These are phyloP conservation scores for Oncorhynchus kisutch DNA, from an alignment of 2,113 vertebrate genomes.

Conservation along the genomic window DNA sequence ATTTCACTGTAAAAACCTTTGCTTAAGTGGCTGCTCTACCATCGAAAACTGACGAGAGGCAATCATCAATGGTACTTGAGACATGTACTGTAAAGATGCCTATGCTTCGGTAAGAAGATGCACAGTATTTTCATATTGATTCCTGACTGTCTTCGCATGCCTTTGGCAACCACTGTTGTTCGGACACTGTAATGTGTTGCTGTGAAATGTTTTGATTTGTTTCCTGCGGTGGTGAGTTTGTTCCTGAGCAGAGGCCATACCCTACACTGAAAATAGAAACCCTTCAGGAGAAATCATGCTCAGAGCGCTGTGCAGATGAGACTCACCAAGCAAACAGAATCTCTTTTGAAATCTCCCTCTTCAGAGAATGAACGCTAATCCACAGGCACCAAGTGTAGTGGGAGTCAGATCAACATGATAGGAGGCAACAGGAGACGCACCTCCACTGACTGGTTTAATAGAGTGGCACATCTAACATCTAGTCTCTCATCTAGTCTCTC, in stretches of 20 bases:
- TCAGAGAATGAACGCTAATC: neutral
- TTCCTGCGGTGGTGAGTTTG: slow-evolving; percentile 29
- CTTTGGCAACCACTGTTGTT: slow-evolving; percentile 36
- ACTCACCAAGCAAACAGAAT: slow-evolving; percentile 24
- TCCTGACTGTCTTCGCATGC: slow-evolving; percentile 31
- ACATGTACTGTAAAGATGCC: neutral
- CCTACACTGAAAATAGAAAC: slow-evolving; percentile 35
- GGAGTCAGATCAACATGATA: slow-evolving; percentile 33
- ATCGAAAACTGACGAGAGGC: neutral
- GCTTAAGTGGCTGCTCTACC: neutral
- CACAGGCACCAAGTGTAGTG: slow-evolving; percentile 8
- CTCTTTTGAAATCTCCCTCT: slow-evolving; percentile 8
- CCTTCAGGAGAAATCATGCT: slow-evolving; percentile 41
- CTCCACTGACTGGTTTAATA: slow-evolving; percentile 44
- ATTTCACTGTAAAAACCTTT: neutral
- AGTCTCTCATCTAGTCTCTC: slow-evolving; percentile 39
- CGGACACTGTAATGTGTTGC: slow-evolving; percentile 30
- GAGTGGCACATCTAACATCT: slow-evolving; percentile 34
- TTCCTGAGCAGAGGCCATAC: slow-evolving; percentile 34
- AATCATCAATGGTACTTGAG: neutral
- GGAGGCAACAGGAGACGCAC: slow-evolving; percentile 32
- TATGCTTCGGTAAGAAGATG: neutral
- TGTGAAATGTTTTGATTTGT: slow-evolving; percentile 57
- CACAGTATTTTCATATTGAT: neutral
- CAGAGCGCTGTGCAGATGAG: slow-evolving; percentile 31